phyloP scores from a whole-genome alignment of 1,140 invertebrate species.

The Drosophila pallidifrons region DNA sequence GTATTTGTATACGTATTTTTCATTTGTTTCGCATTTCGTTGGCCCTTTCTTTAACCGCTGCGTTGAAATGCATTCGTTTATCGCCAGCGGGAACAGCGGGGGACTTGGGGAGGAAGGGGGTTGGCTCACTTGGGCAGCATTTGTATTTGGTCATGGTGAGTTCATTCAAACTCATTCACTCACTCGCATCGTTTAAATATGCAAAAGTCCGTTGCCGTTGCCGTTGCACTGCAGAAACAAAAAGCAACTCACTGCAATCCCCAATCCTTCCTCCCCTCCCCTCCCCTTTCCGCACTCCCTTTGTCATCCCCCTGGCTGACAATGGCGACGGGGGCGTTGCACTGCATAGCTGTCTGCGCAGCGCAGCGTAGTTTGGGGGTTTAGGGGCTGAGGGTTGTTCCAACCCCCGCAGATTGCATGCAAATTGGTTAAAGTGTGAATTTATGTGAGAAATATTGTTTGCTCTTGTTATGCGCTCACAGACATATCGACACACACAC shows the following conservation, averaged over 20 bases:
- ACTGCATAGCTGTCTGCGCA: constrained; percentile 54
- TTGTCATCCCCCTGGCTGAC: constrained; percentile 33
- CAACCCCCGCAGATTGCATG: constrained; percentile 82
- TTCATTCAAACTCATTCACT: constrained; percentile 84
- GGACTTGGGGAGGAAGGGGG: not conserved
- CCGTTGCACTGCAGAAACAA: constrained; percentile 64
- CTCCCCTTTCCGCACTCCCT: constrained; percentile 1
- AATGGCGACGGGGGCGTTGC: constrained; percentile 60
- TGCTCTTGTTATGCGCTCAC: constrained; percentile 76
- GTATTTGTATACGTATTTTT: constrained; percentile 39
- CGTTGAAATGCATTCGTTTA: constrained; percentile 67
- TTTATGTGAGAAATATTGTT: constrained; percentile 85
- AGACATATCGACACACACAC: constrained; percentile 33
- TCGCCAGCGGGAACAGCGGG: constrained; percentile 6
- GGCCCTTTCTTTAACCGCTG: constrained; percentile 35
- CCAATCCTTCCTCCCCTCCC: not conserved
- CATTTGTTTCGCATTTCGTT: constrained; percentile 36
- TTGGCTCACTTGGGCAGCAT: constrained; percentile 21
- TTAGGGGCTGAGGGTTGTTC: constrained; percentile 43
- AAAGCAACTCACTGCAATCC: constrained; percentile 18
- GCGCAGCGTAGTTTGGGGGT: constrained; percentile 13
- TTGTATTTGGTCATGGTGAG: constrained; percentile 61
- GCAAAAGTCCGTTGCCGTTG: constrained; percentile 68
- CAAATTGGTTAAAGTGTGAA: constrained; percentile 85
- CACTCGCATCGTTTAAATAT: constrained; percentile 79